phyloP scores from a whole-genome alignment of 2,888 invertebrate genomes.

The Dermolepida albohirtum region DNA sequence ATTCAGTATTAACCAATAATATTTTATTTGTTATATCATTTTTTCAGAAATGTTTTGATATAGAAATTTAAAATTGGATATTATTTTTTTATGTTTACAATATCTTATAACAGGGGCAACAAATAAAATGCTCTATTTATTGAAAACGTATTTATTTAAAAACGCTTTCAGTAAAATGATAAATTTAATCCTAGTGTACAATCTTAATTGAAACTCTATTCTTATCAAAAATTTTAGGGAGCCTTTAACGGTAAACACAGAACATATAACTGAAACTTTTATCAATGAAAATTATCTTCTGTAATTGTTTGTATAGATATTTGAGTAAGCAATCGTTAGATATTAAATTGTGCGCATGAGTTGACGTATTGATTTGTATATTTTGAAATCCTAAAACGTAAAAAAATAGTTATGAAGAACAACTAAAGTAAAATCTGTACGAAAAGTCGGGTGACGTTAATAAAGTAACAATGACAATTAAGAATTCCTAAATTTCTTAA shows the following conservation, averaged over 20 bases:
- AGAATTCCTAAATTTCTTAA: slow-evolving; percentile 41
- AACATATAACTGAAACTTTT: slow-evolving; percentile 7
- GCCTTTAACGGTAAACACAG: background rate
- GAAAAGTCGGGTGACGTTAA: background rate
- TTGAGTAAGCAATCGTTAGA: slow-evolving; percentile 33
- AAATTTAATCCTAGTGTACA: too few relatives aligned
- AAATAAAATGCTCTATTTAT: too few relatives aligned
- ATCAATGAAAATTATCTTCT: slow-evolving; percentile 30
- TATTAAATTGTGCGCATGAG: slow-evolving; percentile 43
- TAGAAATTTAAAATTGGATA: too few relatives aligned
- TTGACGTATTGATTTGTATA: slow-evolving; percentile 44
- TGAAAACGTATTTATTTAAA: too few relatives aligned
- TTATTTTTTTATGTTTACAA: too few relatives aligned
- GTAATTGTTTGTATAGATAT: slow-evolving; percentile 34
- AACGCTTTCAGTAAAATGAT: too few relatives aligned
- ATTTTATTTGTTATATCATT: background rate
- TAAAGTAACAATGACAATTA: slow-evolving; percentile 22
- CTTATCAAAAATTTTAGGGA: background rate
- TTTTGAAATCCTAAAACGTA: slow-evolving; percentile 1
- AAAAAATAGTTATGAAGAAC: background rate
- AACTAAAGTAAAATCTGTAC: background rate
- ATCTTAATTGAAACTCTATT: background rate
- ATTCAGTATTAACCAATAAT: background rate
- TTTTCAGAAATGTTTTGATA: too few relatives aligned
- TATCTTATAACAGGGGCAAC: too few relatives aligned